These are phyloP conservation scores for Embiotoca jacksoni DNA, from an alignment of 2,113 vertebrate species.

Conservation along the genomic window DNA sequence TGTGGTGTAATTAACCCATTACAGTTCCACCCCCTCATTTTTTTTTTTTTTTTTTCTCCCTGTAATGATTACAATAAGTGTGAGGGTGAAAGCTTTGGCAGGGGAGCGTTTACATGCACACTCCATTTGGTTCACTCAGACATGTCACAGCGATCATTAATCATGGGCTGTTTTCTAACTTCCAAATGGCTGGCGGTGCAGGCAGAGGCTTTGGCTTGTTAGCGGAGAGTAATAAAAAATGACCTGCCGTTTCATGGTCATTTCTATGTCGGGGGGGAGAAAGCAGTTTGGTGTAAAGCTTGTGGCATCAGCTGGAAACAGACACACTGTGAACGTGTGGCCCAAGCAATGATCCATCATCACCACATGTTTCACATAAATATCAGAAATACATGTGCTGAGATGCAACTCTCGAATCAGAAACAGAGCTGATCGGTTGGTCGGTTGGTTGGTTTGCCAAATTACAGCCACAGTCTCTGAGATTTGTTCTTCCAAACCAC, in stretches of 20 bases:
- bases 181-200: slow-evolving; percentile 38
- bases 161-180: slow-evolving; percentile 76
- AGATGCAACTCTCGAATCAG: neutral
- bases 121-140: slow-evolving; percentile 81
- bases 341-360: slow-evolving; percentile 3
- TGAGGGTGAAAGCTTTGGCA: slow-evolving; percentile 79
- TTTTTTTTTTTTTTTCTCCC: slow-evolving; percentile 42
- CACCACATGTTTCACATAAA: neutral
- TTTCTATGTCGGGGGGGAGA: slow-evolving; percentile 37
- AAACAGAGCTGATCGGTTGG: neutral
- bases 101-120: slow-evolving; percentile 75
- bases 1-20: slow-evolving; percentile 82
- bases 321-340: slow-evolving; percentile 1
- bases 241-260: slow-evolving; percentile 46
- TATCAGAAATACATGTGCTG: neutral
- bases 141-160: slow-evolving; percentile 79
- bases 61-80: slow-evolving; percentile 82
- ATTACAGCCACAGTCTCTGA: neutral
- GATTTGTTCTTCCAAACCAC: neutral
- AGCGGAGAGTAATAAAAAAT: slow-evolving; percentile 63
- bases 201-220: slow-evolving; percentile 58
- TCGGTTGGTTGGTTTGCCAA: neutral
- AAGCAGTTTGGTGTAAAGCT: slow-evolving; percentile 8
- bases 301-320: slow-evolving; percentile 24
- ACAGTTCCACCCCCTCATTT: slow-evolving; percentile 57